Base-by-base conservation (phyloP, 2,888 invertebrate species). In the Spodoptera littoralis region DNA sequence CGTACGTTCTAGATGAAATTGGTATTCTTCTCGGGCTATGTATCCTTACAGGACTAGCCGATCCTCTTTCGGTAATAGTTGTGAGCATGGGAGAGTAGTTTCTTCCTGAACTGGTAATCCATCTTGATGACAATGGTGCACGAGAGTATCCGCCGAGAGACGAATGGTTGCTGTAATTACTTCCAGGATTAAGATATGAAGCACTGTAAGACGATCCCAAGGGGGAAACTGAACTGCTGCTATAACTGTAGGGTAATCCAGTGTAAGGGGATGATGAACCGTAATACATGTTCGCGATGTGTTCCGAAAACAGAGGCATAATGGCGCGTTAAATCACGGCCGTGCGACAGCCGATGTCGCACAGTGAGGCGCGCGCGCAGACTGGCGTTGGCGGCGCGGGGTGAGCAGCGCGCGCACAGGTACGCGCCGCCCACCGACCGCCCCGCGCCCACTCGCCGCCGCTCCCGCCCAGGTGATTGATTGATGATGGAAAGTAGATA, bases 51-150 rank as follows among this genome's bases (percentile, higher is more conserved):
- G 92, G 93, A 75, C 89, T 92, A 11, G 87, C 87, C 2, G 88
- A 88, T 58, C 86, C 84, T 83, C 91, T 84, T 83, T 92, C 88
- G 6, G 96, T 96, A 59, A 97, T 97, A 2, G 97, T 97, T 4
- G 96, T 96, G 57, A 97, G 90, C 81, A 97, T 96, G 0, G 97
- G 97, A 48, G 97, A 96, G 85, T 97, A 97, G 43, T 96, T 95
- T 70, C 94, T 89, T 65, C 89, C 88, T 42, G 90, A 79, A 74
- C 88, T 88, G 59, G 89, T 79, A 62, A 88, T 86, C 91, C 92
- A 94, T 90, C 92, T 86, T 57, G 92, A 89, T 8, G 87, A 82
- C 50, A 91, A 74, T 6, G 91, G 90, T 44, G 91, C 70, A 84
- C 96, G 95, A 68, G 96, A 95, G 78, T 96, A 97, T 45, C 92